Base-by-base conservation (phyloP, 2,797 vertebrate genomes). In the Sebastes oblongus region DNA sequence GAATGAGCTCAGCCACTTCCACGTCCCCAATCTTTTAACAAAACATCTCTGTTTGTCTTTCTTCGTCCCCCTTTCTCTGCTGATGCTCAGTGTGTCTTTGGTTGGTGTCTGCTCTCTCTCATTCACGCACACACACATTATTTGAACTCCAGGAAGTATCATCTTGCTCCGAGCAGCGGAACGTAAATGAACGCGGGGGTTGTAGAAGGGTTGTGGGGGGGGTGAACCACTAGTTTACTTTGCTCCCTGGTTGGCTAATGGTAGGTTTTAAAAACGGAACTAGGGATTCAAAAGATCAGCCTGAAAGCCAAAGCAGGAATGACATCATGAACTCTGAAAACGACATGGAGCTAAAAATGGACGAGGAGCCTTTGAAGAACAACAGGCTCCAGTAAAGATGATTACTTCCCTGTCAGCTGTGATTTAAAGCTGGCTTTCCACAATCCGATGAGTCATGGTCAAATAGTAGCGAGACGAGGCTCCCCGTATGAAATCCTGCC, bases 321-420 rank as follows among this genome's bases (percentile, higher is more conserved):
- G 86, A 91, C 89, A 91, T 92, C 88, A 93, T 82, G 36, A 73
- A 66, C 66, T 80, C 71, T 25, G 11, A 83, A 83, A 86, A 86
- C 3, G 13, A 72, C 83, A 59, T 18, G 34, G 1, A 50, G 71
- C 89, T 92, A 90, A 90, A 87, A 90, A 87, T 78, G 87, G 73
- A 83, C 20, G 9, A 25, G 66, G 62, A 59, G 71, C 85, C 80
- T 91, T 89, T 90, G 86, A 85, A 86, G 78, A 88, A 85, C 78
- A 86, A 75, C 86, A 86, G 60, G 62, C 81, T 78, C 59, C 60
- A 78, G 78, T 71, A 50, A 86, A 85, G 81, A 89, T 84, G 80
- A 84, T 91, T 85, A 76, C 77, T 82, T 85, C 72, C 78, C 82
- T 77, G 76, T 87, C 82, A 72, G 69, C 66, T 52, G 61, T 76